These are phyloP conservation scores for Oxyteleia sp. DNA, from an alignment of 2,888 invertebrate genomes.

Conservation along the genomic window DNA sequence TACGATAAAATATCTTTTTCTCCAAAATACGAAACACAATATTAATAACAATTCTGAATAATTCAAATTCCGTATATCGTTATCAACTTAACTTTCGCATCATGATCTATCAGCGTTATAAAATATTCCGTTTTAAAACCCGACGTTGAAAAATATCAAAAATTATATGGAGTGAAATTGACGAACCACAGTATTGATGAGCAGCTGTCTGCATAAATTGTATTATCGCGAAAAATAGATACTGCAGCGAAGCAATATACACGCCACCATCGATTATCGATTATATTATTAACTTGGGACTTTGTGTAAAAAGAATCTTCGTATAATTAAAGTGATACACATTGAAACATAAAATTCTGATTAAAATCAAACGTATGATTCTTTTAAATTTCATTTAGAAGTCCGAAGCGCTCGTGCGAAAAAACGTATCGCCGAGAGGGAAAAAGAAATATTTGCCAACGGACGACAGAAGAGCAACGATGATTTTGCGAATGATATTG, in stretches of 20 bases:
- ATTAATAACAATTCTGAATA: no score
- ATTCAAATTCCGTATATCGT: no score
- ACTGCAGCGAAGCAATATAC: not conserved
- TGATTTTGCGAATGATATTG: no score
- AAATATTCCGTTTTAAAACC: not conserved
- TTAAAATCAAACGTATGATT: no score
- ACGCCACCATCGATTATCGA: constrained; percentile 24
- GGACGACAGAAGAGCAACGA: no score
- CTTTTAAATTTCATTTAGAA: no score
- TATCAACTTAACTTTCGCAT: not conserved
- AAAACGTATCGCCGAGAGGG: no score
- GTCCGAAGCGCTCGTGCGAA: no score
- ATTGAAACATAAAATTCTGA: no score
- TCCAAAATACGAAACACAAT: no score
- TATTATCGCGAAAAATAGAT: constrained; percentile 35
- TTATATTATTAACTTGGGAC: not conserved
- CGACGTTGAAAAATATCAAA: constrained; percentile 19
- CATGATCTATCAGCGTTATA: not conserved
- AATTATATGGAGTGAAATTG: constrained; percentile 25
- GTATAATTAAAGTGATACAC: not conserved
- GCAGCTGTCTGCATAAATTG: constrained; percentile 35
- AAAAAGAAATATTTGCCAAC: no score
- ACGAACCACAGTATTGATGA: constrained; percentile 32
- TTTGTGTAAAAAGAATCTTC: not conserved
- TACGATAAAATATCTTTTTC: no score